A percentile compares a stretch with the other conserved stretches of the same genome.
These are phyloP conservation scores for Dichetophora obliterata DNA, from an alignment of 2,888 invertebrate species.

Conservation along the genomic window DNA sequence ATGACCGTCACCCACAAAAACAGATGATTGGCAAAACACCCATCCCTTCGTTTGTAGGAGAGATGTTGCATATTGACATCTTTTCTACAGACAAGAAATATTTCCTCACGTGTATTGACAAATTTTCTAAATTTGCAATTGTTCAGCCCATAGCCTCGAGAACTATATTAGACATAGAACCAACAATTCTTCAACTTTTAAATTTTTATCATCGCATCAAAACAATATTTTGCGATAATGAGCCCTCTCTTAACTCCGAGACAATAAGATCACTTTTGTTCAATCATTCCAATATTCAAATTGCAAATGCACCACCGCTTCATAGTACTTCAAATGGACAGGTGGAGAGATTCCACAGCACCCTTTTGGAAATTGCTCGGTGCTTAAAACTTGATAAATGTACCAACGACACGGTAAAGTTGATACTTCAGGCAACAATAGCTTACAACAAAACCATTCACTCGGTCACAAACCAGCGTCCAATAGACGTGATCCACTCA, in stretches of 20 bases:
- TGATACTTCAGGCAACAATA: constrained; percentile 33
- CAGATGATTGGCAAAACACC: constrained; percentile 40
- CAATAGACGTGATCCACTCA: constrained; percentile 40
- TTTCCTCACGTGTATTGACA: constrained; percentile 49
- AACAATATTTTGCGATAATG: no score
- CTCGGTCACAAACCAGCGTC: constrained; percentile 39
- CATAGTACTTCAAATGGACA: constrained; percentile 43
- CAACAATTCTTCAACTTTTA: constrained; percentile 45
- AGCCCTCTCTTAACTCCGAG: no score
- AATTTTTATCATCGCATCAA: no score
- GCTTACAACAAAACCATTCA: constrained; percentile 45
- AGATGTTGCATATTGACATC: constrained; percentile 45
- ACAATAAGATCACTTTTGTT: no score
- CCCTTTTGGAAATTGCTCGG: constrained; percentile 47
- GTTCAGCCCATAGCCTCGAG: constrained; percentile 47
- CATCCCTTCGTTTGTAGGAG: constrained; percentile 42
- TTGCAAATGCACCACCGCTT: not conserved
- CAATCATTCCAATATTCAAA: constrained; percentile 37
- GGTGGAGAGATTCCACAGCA: constrained; percentile 48
- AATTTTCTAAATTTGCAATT: constrained; percentile 50
- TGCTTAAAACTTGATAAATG: constrained; percentile 45
- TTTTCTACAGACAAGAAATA: constrained; percentile 45
- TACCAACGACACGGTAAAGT: constrained; percentile 36
- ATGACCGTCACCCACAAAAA: constrained; percentile 48
- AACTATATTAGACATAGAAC: constrained; percentile 47